Conservation (phyloP, 2,113 vertebrate species). For the Trichechus manatus region DNA sequence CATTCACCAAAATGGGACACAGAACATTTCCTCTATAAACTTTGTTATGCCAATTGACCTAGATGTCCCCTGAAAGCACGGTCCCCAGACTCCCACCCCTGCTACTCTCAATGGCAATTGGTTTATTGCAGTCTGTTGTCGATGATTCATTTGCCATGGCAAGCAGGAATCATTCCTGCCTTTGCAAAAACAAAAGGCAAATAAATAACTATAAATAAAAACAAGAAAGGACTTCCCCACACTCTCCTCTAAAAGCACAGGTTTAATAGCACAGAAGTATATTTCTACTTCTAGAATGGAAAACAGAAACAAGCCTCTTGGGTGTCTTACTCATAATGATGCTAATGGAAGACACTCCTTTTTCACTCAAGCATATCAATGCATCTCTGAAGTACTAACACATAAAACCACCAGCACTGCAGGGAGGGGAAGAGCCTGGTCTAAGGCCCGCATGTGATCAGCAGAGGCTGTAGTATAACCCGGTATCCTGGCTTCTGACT, state of each 20-base stretch:
- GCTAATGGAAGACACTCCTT: slow-evolving; percentile 21
- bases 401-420: background rate
- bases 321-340: background rate
- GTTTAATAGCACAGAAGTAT: background rate
- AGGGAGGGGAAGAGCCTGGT: background rate
- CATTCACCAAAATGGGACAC: no score
- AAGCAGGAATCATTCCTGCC: background rate
- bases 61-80: no score
- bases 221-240: background rate
- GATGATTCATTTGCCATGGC: background rate
- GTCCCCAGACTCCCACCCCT: no score
- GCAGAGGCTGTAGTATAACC: background rate
- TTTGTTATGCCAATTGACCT: no score
- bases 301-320: background rate
- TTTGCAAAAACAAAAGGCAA: slow-evolving; percentile 16
- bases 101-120: background rate
- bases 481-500: background rate
- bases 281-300: background rate
- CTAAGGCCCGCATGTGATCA: background rate
- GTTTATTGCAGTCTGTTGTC: background rate
- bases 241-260: background rate
- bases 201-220: background rate
- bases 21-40: no score
- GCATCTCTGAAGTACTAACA: background rate
- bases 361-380: background rate